A percentile compares a stretch with the other conserved stretches of the same genome.
phyloP scores from a whole-genome alignment of 2,888 invertebrate genomes.

The Ormyrus rosae region DNA sequence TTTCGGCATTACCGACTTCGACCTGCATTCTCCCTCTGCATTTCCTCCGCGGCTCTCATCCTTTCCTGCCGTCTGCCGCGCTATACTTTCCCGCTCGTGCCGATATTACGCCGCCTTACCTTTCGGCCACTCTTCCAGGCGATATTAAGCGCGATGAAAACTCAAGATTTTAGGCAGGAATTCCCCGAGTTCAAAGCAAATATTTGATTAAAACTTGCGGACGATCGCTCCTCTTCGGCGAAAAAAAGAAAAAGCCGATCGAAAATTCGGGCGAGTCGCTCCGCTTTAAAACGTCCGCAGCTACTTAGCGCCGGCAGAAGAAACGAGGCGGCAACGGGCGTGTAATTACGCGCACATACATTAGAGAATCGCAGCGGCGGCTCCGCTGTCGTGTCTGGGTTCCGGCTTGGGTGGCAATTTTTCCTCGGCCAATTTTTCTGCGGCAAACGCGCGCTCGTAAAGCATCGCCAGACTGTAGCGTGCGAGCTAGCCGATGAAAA shows the following conservation, averaged over 20 bases:
- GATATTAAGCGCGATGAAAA: conserved; percentile 55
- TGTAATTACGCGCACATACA: conserved; percentile 23
- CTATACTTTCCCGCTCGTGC: conserved; percentile 36
- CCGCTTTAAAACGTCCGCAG: background rate
- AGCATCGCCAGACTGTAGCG: conserved; percentile 23
- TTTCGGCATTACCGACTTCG: conserved; percentile 73
- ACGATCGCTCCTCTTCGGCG: conserved; percentile 41
- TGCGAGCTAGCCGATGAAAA: conserved; percentile 49
- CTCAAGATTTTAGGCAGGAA: conserved; percentile 47
- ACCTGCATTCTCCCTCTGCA: conserved; percentile 66
- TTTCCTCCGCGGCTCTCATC: conserved; percentile 24
- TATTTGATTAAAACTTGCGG: conserved; percentile 57
- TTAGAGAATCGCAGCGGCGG: conserved; percentile 12
- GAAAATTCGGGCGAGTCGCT: background rate
- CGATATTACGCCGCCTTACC: conserved; percentile 29
- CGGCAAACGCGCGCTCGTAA: conserved; percentile 46
- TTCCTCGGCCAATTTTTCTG: conserved; percentile 39
- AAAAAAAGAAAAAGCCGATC: conserved; percentile 8
- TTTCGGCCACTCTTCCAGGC: conserved; percentile 2
- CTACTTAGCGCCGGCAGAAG: background rate
- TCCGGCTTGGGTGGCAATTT: too few species aligned
- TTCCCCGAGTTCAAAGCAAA: conserved; percentile 54
- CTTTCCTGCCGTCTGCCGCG: conserved; percentile 17
- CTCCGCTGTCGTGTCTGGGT: background rate
- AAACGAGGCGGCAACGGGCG: background rate